Evolutionary conservation across 2,888 invertebrate genomes (phyloP).

Genomic region (Scelioninae gen. 2): DNA sequence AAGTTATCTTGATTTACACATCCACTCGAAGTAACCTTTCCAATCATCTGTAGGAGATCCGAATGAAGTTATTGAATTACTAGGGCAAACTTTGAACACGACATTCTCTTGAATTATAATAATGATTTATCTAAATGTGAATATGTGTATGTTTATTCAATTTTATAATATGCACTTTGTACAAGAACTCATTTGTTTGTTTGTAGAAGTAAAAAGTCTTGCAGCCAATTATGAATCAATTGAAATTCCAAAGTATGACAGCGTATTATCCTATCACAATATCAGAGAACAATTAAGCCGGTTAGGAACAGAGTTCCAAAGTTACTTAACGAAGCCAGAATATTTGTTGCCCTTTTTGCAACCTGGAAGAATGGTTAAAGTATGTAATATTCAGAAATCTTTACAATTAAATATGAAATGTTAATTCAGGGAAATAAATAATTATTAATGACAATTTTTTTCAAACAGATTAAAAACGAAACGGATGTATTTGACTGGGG

Average conservation of each 20-base stretch:
- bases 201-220: conserved; percentile 81
- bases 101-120: conserved; percentile 10
- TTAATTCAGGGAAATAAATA: neutral
- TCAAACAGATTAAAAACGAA: conserved; percentile 84
- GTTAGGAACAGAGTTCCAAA: conserved; percentile 85
- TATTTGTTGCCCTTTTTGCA: conserved; percentile 95
- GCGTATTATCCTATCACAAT: conserved; percentile 88
- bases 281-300: conserved; percentile 88
- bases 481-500: conserved; percentile 97
- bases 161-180: no score
- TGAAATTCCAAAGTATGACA: conserved; percentile 82
- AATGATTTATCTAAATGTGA: neutral
- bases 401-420: neutral
- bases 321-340: conserved; percentile 88
- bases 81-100: no score
- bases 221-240: conserved; percentile 81
- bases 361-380: conserved; percentile 94
- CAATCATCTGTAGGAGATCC: no score
- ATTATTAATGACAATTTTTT: neutral
- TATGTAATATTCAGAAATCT: conserved; percentile 70
- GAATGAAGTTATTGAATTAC: no score
- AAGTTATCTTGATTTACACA: no score
- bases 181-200: conserved; percentile 22
- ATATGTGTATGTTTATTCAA: no score
- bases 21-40: no score